Base-by-base conservation (phyloP, 2,113 vertebrate genomes). In the Ciconia stormi region DNA sequence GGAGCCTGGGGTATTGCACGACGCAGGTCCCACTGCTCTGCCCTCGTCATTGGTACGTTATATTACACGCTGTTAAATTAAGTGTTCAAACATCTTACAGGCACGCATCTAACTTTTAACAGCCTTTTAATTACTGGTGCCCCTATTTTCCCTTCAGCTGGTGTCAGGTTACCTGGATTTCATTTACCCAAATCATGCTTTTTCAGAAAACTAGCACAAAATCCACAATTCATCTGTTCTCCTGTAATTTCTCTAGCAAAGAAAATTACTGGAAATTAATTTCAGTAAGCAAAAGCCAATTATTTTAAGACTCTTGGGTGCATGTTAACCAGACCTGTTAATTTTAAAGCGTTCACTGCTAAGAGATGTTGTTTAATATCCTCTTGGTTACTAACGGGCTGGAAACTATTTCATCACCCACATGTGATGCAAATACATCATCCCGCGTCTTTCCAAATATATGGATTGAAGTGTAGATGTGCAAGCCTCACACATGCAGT, bases 391-490 rank as follows among this genome's bases (percentile, higher is more conserved):
- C 92, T 95, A 96, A 94, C 34, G 7, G 93, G 82, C 89, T 96
- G 94, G 93, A 97, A 97, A 97, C 81, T 94, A 97, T 95, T 96
- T 95, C 97, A 97, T 96, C 94, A 96, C 94, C 87, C 93, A 73
- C 91, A 96, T 70, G 91, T 95, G 95, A 95, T 95, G 94, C 87
- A 94, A 97, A 96, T 97, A 96, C 94, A 97, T 96, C 96, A 95
- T 38, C 93, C 78, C 3, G 29, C 27, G 13, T 91, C 94, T 85
- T 95, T 95, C 95, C 94, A 95, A 95, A 88, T 80, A 78, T 49
- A 94, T 55, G 84, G 87, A 94, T 30, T 95, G 91, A 94, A 90
- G 91, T 52, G 67, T 93, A 80, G 93, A 96, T 94, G 82, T 94
- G 66, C 87, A 76, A 97, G 89, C 93, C 97, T 90, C 91, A 91